Percentiles rank a stretch among this genome's conserved stretches.
Evolutionary conservation across 2,113 vertebrate genomes (phyloP).

Genomic region (Pristiophorus japonicus): DNA sequence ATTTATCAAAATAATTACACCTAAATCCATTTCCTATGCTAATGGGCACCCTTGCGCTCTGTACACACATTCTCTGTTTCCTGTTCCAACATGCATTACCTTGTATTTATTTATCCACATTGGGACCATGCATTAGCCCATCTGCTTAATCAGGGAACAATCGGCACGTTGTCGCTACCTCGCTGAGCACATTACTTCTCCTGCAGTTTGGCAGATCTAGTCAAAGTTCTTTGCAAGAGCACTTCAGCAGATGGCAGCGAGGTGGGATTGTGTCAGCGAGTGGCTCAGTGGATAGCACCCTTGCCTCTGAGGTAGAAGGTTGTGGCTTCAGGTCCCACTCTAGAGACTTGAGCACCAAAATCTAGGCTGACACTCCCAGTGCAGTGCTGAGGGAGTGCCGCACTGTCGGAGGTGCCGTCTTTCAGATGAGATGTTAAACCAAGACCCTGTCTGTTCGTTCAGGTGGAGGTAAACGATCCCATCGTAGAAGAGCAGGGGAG

Average conservation of each 20-base stretch:
- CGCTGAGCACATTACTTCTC: neutral
- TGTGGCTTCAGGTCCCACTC: no score
- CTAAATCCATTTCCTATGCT: constrained; percentile 28
- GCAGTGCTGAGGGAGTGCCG: no score
- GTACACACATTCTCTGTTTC: neutral
- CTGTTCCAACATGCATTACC: neutral
- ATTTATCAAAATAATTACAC: neutral
- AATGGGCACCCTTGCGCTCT: neutral
- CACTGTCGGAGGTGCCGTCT: no score
- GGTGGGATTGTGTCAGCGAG: no score
- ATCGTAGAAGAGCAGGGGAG: no score
- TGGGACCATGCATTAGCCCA: neutral
- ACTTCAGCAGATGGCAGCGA: neutral
- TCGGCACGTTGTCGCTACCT: neutral
- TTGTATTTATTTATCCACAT: neutral
- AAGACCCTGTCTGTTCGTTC: no score
- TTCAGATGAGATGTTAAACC: no score
- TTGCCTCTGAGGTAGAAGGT: no score
- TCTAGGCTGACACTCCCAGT: no score
- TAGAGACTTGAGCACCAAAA: no score
- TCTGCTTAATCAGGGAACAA: neutral
- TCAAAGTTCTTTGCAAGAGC: neutral
- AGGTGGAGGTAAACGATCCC: no score
- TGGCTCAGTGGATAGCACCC: no score
- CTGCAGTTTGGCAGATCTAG: neutral